Conservation (phyloP, 1,140 invertebrate genomes). For the Platorchestia sp. region DNA sequence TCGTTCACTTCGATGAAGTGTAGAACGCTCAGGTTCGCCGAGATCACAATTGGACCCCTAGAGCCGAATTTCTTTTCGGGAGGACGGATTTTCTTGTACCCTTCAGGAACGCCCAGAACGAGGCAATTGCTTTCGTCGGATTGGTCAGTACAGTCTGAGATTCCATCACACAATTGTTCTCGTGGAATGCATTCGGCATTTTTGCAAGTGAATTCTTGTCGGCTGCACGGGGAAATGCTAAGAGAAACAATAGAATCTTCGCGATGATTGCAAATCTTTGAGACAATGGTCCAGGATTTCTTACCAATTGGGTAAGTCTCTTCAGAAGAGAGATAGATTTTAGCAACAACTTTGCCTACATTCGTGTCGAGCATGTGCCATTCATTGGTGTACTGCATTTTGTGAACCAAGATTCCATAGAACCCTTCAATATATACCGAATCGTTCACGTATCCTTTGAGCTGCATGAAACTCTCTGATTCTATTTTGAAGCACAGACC, state of each 20-base stretch:
- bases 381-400: neutral
- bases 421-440: neutral
- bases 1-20: constrained; percentile 58
- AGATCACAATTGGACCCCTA: neutral
- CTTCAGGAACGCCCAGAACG: constrained; percentile 46
- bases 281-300: neutral
- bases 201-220: constrained; percentile 69
- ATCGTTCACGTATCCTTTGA: constrained; percentile 21
- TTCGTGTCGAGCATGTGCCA: constrained; percentile 1
- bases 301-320: constrained; percentile 19
- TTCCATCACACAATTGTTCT: constrained; percentile 70
- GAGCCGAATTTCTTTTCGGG: constrained; percentile 10
- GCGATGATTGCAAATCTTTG: constrained; percentile 43
- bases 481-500: constrained; percentile 3
- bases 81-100: constrained; percentile 22
- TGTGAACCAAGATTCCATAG: neutral
- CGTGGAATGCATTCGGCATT: constrained; percentile 71
- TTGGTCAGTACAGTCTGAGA: constrained; percentile 71
- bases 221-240: constrained; percentile 57
- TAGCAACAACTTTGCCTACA: neutral
- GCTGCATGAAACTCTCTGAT: constrained; percentile 22
- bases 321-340: neutral
- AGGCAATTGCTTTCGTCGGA: constrained; percentile 73
- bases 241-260: neutral
- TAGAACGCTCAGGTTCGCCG: constrained; percentile 19